Conservation (phyloP, 2,888 invertebrate species). For the Dryococelus australis region DNA sequence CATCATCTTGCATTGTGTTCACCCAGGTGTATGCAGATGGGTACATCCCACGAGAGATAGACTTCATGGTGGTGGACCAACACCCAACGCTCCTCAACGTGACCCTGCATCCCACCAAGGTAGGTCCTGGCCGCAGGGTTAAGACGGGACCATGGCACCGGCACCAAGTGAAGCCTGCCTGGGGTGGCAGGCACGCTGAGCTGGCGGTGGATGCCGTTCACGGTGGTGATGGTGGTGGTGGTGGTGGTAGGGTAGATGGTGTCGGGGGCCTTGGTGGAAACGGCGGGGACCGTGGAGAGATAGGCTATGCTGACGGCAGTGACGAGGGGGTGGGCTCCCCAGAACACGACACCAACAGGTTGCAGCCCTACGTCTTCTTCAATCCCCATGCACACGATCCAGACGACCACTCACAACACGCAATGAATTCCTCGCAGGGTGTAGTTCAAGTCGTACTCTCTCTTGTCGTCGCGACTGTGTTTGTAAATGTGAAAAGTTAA, state of each 20-base stretch:
- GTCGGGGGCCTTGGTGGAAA: slow-evolving; percentile 10
- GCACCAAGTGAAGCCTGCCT: slow-evolving; percentile 24
- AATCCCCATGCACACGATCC: slow-evolving; percentile 31
- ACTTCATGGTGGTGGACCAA: slow-evolving; percentile 85
- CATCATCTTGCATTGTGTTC: not conserved
- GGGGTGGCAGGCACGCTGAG: not conserved
- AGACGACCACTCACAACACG: not conserved
- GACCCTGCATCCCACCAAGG: slow-evolving; percentile 80
- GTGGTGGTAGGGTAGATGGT: slow-evolving; percentile 20
- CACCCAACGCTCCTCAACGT: slow-evolving; percentile 87
- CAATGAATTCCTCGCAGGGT: not conserved
- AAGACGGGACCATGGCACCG: slow-evolving; percentile 33
- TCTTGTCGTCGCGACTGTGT: not conserved
- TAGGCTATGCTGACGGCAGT: slow-evolving; percentile 36
- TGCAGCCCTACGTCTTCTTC: slow-evolving; percentile 42
- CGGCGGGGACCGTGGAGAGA: slow-evolving; percentile 42
- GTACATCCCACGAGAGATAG: slow-evolving; percentile 81
- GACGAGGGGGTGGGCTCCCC: slow-evolving; percentile 17
- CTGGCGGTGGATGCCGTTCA: not conserved
- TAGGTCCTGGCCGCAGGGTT: slow-evolving; percentile 58
- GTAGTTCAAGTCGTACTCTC: not conserved
- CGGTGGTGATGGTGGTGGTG: slow-evolving; percentile 38
- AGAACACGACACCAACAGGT: slow-evolving; percentile 27
- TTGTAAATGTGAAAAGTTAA: not conserved
- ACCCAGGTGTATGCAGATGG: slow-evolving; percentile 83